Evolutionary conservation across 2,888 invertebrate species (phyloP).

Genomic region (Lochmaea capreae): DNA sequence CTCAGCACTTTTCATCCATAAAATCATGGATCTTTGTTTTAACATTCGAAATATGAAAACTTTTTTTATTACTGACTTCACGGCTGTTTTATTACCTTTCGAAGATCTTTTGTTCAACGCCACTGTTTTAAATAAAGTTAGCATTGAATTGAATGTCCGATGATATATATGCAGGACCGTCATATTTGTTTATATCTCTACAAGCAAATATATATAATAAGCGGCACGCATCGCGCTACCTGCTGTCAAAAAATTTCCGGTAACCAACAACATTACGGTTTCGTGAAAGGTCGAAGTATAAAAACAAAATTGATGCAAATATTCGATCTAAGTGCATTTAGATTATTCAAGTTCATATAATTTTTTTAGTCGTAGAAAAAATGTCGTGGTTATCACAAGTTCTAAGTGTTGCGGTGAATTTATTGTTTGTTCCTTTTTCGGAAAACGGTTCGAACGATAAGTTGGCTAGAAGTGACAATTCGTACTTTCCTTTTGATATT

Average conservation of each 20-base stretch:
- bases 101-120: neutral
- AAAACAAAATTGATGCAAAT: constrained; percentile 1
- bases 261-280: neutral
- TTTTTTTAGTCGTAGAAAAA: constrained; percentile 12
- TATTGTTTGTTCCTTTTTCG: constrained; percentile 52
- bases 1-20: too few species aligned
- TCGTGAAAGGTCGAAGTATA: neutral
- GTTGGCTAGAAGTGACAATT: constrained; percentile 41
- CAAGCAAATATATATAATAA: constrained; percentile 6
- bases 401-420: constrained; percentile 51
- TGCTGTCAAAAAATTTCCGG: neutral
- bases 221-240: too few species aligned
- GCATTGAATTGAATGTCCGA: constrained; percentile 2
- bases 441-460: constrained; percentile 37
- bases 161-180: constrained; percentile 10
- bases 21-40: too few species aligned
- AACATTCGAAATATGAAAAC: too few species aligned
- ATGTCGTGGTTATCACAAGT: constrained; percentile 55
- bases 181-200: neutral
- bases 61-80: too few species aligned
- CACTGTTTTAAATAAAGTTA: neutral
- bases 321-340: constrained; percentile 12
- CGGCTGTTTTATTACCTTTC: neutral
- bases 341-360: neutral
- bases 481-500: constrained; percentile 48